These are phyloP conservation scores for Pan paniscus DNA, from an alignment of 2,113 vertebrate genomes.

Conservation along the genomic window DNA sequence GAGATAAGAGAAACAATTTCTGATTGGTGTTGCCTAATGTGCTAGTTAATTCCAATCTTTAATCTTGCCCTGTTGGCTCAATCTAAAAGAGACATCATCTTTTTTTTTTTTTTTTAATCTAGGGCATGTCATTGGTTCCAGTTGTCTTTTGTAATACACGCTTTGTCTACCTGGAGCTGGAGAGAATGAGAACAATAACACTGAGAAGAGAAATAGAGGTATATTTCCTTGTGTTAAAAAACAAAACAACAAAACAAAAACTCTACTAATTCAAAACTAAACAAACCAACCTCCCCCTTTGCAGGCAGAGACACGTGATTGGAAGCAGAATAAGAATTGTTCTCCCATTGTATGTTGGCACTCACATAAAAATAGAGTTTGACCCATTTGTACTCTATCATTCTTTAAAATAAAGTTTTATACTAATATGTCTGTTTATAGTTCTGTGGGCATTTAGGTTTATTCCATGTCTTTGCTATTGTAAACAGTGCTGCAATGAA, in stretches of 20 bases:
- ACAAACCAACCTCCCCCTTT: neutral
- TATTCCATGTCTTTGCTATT: too few relatives aligned
- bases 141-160: neutral
- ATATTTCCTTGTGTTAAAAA: neutral
- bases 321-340: neutral
- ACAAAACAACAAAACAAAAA: neutral
- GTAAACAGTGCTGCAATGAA: too few relatives aligned
- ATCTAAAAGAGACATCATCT: neutral
- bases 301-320: accelerated
- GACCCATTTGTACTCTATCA: neutral
- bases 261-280: neutral
- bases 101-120: neutral
- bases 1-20: neutral
- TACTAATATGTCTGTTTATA: neutral
- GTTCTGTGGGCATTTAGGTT: neutral
- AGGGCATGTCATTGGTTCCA: neutral
- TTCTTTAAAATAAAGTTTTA: neutral
- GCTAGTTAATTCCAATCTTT: neutral
- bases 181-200: neutral
- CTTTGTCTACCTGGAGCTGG: neutral
- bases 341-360: neutral
- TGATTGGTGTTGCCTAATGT: neutral
- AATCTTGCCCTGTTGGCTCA: neutral
- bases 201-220: neutral
- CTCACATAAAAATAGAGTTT: neutral